A percentile compares a stretch with the other conserved stretches of the same genome.
Evolutionary conservation across 64 coral and sea anemone species (phyloP).

Genomic region (Acropora tenuis): DNA sequence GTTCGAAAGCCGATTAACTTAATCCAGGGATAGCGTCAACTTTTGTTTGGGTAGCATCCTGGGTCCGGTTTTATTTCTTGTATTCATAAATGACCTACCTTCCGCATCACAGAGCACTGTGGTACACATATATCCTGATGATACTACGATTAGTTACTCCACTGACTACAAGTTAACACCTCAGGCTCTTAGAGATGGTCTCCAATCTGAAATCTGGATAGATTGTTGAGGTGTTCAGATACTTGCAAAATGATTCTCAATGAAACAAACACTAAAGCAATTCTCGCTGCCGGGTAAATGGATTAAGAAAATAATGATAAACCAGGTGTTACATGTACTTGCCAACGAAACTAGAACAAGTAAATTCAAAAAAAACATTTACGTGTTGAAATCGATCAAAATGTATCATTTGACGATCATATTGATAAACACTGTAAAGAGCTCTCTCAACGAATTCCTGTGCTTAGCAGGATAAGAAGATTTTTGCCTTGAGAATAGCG

Average conservation of each 20-base stretch:
- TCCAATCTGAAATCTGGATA: conserved; percentile 20
- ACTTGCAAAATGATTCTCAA: conserved; percentile 42
- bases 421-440: conserved; percentile 13
- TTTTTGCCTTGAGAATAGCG: no score
- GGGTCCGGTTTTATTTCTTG: conserved; percentile 27
- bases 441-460: no score
- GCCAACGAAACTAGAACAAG: not conserved
- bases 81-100: conserved; percentile 49
- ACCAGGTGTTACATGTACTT: not conserved
- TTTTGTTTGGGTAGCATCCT: not conserved
- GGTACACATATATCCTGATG: conserved; percentile 21
- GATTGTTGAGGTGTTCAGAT: conserved; percentile 8
- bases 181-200: conserved; percentile 14
- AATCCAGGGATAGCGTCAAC: no score
- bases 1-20: no score
- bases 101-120: not conserved
- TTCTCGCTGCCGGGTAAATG: conserved; percentile 43
- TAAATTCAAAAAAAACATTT: conserved; percentile 22
- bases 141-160: conserved; percentile 30
- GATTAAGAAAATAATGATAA: conserved; percentile 25
- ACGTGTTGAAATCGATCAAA: conserved; percentile 17
- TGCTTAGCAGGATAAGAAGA: no score
- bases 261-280: conserved; percentile 42
- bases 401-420: conserved; percentile 30
- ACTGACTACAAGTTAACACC: conserved; percentile 1